phyloP scores from a whole-genome alignment of 2,113 vertebrate genomes.

The Dasypus novemcinctus region DNA sequence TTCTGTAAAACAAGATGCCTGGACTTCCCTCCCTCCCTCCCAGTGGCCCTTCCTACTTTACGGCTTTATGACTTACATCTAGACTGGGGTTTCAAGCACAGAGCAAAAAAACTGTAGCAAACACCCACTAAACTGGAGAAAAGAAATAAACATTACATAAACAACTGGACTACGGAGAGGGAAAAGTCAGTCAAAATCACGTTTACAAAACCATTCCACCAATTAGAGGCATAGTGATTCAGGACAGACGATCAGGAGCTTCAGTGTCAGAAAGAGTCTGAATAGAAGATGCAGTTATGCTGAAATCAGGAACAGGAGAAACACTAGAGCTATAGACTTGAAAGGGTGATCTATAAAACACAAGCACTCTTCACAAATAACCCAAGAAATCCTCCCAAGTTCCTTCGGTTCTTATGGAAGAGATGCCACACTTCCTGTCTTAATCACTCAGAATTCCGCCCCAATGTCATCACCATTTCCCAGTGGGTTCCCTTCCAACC shows the following conservation, averaged over 20 bases:
- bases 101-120: conserved; percentile 30
- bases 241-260: neutral
- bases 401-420: neutral
- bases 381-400: neutral
- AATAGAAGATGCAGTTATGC: neutral
- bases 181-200: neutral
- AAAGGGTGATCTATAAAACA: neutral
- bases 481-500: neutral
- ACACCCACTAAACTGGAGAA: neutral
- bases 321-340: conserved; percentile 4
- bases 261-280: neutral
- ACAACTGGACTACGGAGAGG: neutral
- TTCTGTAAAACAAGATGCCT: conserved; percentile 8
- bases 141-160: conserved; percentile 20
- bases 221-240: neutral
- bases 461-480: neutral
- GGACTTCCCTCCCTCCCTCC: neutral
- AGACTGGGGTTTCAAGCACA: neutral
- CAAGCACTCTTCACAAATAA: neutral
- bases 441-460: neutral
- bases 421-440: neutral
- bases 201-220: conserved; percentile 38
- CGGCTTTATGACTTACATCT: conserved; percentile 21
- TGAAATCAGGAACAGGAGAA: conserved; percentile 16
- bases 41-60: neutral